These are phyloP conservation scores for Euthynnus affinis DNA, from an alignment of 2,797 vertebrate species.

Conservation along the genomic window DNA sequence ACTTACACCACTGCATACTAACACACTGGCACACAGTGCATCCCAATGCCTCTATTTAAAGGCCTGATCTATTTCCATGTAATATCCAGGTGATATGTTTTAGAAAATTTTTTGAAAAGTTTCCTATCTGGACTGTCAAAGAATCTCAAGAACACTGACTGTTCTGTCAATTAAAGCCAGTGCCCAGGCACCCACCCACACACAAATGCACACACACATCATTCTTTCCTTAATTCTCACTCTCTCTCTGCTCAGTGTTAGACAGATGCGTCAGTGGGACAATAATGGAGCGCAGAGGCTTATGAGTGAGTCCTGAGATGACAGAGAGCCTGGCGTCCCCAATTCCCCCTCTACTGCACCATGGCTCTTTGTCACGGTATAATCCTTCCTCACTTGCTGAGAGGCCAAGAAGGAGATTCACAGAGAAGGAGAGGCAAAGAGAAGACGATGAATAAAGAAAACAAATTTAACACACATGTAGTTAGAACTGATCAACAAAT, in stretches of 20 bases:
- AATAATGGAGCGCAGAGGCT: slow-evolving; percentile 75
- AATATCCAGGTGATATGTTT: slow-evolving; percentile 28
- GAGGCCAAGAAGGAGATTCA: slow-evolving; percentile 60
- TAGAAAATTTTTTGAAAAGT: slow-evolving; percentile 25
- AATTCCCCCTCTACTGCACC: slow-evolving; percentile 79
- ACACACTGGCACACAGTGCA: slow-evolving; percentile 12
- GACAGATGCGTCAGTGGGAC: slow-evolving; percentile 72
- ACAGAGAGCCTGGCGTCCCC: slow-evolving; percentile 72
- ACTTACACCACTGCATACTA: slow-evolving; percentile 20
- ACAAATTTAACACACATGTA: slow-evolving; percentile 35
- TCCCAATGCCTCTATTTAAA: slow-evolving; percentile 25
- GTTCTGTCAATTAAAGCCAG: slow-evolving; percentile 65
- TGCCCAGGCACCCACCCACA: slow-evolving; percentile 30
- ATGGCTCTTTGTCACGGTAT: slow-evolving; percentile 77
- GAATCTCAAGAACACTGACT: slow-evolving; percentile 30
- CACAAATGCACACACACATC: slow-evolving; percentile 37
- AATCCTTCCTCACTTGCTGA: slow-evolving; percentile 73
- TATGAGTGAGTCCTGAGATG: slow-evolving; percentile 80
- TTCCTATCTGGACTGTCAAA: slow-evolving; percentile 43
- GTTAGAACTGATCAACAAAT: slow-evolving; percentile 46
- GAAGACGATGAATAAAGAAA: slow-evolving; percentile 23
- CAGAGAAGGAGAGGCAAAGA: slow-evolving; percentile 27
- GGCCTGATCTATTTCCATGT: slow-evolving; percentile 16
- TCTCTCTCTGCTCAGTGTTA: slow-evolving; percentile 56
- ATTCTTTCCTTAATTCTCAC: slow-evolving; percentile 60